Base-by-base conservation (phyloP, 2,888 invertebrate species). In the Axea sp. region DNA sequence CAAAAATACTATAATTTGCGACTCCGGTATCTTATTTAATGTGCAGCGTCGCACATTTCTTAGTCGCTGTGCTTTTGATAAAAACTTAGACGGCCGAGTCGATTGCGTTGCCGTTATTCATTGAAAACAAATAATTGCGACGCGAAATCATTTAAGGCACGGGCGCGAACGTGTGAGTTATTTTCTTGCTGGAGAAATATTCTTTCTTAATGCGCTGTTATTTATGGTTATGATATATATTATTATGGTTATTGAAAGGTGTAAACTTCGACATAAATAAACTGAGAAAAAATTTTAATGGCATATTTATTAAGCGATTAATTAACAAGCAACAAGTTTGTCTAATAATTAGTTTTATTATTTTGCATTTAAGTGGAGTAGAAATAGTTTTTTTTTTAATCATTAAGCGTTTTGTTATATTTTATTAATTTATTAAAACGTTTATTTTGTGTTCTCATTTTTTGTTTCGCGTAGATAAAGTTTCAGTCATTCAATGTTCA, bases 1-100 rank as follows among this genome's bases (percentile, higher is more conserved):
- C 33, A 51, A 51, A 60, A 51, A 31, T 30, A 39, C 57, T 43
- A 33, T 55, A 41, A 55, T 41, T 41, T 41, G 39, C 31, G 30
- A 17, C 22, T 22, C 28, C 41, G 41, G 30, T 55, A 55, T 41
- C 55, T 55, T 39, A 19, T 55, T 55, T 55, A 55, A 12, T 31
- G 22, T 22, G 19, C 14, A 8, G 8, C 30, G 19, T 11, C 39
- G 30, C 30, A 8, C 55, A 31, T 30, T 41, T 41, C 3, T 55
- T 41, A 55, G 17, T 6, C 51, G 5, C 11, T 7, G 11, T 19
- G 41, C 12, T 9, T 24, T 41, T 15, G 30, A 17, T 45, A 30
- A 45, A 28, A 43, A 26, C 14, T n/a, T 15, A 33, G 15, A 33
- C 15, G 33, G 33, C n/a, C 33, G 12, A 6, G 7, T 33, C 33